Evolutionary conservation across 23 tunicate genomes (phyloP).

Genomic region (Diplosoma virens): DNA sequence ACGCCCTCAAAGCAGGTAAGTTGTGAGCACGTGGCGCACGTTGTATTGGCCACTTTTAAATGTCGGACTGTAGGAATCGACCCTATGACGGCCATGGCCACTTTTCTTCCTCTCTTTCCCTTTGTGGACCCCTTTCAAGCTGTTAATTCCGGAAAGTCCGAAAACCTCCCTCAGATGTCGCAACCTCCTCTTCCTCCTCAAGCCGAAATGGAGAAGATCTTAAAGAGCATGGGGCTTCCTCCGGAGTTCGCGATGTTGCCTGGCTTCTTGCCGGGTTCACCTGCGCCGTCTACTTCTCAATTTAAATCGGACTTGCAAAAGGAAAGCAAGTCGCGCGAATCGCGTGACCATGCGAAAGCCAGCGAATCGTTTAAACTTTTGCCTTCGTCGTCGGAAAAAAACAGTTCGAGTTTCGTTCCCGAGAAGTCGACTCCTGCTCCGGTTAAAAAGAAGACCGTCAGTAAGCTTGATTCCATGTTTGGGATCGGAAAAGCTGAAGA

Average conservation of each 20-base stretch:
- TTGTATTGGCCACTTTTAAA: background rate
- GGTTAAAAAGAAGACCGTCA: constrained; percentile 31
- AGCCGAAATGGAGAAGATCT: constrained; percentile 59
- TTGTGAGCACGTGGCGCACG: background rate
- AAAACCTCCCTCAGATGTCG: constrained; percentile 26
- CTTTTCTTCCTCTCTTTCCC: constrained; percentile 59
- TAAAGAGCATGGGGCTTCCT: constrained; percentile 69
- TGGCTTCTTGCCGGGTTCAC: constrained; percentile 37
- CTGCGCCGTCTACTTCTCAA: constrained; percentile 36
- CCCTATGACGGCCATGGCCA: constrained; percentile 62
- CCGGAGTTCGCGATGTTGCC: constrained; percentile 64
- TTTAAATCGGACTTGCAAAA: background rate
- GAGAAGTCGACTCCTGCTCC: constrained; percentile 41
- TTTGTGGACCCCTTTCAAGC: constrained; percentile 60
- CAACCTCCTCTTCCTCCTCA: constrained; percentile 32
- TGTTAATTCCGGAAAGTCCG: constrained; percentile 30
- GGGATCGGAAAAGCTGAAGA: constrained; percentile 41
- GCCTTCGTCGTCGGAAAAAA: constrained; percentile 8
- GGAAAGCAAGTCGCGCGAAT: constrained; percentile 8
- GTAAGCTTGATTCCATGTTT: constrained; percentile 73
- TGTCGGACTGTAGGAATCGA: constrained; percentile 33
- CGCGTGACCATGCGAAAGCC: background rate
- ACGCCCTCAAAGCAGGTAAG: constrained; percentile 56
- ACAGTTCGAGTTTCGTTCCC: constrained; percentile 20
- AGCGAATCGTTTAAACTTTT: background rate